phyloP scores from a whole-genome alignment of 2,888 invertebrate genomes.

The Lycia hirtaria region DNA sequence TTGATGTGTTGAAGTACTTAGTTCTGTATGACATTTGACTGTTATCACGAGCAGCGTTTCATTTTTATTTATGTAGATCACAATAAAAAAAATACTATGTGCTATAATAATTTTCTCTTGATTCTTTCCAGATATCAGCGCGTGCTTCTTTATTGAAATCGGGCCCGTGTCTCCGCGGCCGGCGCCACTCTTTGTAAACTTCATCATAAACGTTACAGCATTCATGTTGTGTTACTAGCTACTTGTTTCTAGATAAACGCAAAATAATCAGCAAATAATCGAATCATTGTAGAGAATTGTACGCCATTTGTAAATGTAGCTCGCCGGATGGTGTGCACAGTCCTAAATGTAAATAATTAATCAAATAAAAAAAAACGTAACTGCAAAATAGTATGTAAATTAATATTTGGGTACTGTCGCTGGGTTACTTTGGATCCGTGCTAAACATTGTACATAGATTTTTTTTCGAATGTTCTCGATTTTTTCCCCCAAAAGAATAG shows the following conservation, averaged over 20 bases:
- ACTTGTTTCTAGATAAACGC: constrained; percentile 8
- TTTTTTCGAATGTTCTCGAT: no score
- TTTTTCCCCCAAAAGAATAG: no score
- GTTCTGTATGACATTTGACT: no score
- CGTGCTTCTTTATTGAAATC: constrained; percentile 57
- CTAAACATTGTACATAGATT: no score
- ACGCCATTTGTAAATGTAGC: background rate
- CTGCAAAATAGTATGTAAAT: no score
- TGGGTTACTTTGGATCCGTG: no score
- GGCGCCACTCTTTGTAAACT: constrained; percentile 64
- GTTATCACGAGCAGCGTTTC: no score
- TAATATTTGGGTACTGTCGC: no score
- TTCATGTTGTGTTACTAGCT: constrained; percentile 6
- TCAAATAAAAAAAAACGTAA: no score
- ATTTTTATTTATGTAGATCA: no score
- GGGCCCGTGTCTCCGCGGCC: constrained; percentile 48
- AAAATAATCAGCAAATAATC: background rate
- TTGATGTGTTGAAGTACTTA: no score
- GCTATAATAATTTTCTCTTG: background rate
- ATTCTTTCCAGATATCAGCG: constrained; percentile 65
- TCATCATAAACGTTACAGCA: constrained; percentile 28
- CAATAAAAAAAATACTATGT: no score
- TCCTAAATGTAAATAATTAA: background rate
- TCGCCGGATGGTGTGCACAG: background rate
- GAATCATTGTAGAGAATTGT: background rate